A percentile compares a stretch with the other conserved stretches of the same genome.
These are phyloP conservation scores for Copidosoma floridanum DNA, from an alignment of 1,140 invertebrate species.

Conservation along the genomic window DNA sequence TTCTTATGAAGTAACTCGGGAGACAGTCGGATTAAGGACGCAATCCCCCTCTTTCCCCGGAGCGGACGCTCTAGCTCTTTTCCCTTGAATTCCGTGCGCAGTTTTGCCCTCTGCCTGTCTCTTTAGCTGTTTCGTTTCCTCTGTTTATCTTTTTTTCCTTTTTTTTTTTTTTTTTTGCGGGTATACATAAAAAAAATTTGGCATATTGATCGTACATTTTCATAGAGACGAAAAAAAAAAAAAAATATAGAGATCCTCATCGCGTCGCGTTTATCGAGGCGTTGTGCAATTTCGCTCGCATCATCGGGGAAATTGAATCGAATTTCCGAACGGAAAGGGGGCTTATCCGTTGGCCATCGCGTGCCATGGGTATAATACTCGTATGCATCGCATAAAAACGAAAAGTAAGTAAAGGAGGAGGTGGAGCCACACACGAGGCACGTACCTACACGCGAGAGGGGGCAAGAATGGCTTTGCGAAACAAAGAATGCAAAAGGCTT, in stretches of 20 bases:
- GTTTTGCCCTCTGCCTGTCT: too few species aligned
- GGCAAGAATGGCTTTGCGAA: not conserved
- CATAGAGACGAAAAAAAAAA: too few species aligned
- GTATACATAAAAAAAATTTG: too few species aligned
- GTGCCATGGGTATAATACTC: too few species aligned
- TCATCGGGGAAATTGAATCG: conserved; percentile 11
- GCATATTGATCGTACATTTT: too few species aligned
- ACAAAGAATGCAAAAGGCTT: not conserved
- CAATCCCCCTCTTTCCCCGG: too few species aligned
- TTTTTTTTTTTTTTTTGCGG: not conserved
- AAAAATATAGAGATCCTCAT: too few species aligned
- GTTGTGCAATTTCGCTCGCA: conserved; percentile 13
- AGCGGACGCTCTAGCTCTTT: not conserved
- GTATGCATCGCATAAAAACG: not conserved
- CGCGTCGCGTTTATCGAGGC: too few species aligned
- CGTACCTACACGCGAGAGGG: not conserved
- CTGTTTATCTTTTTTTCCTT: not conserved
- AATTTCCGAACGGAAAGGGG: conserved; percentile 19
- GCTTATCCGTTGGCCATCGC: conserved; percentile 1
- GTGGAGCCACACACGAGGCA: too few species aligned
- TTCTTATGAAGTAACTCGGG: conserved; percentile 21
- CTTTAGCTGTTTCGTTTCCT: not conserved
- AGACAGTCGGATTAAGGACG: conserved; percentile 14
- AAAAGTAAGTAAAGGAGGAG: too few species aligned
- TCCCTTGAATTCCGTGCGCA: conserved; percentile 5